These are phyloP conservation scores for Diloba caeruleocephala DNA, from an alignment of 2,888 invertebrate species.

Conservation along the genomic window DNA sequence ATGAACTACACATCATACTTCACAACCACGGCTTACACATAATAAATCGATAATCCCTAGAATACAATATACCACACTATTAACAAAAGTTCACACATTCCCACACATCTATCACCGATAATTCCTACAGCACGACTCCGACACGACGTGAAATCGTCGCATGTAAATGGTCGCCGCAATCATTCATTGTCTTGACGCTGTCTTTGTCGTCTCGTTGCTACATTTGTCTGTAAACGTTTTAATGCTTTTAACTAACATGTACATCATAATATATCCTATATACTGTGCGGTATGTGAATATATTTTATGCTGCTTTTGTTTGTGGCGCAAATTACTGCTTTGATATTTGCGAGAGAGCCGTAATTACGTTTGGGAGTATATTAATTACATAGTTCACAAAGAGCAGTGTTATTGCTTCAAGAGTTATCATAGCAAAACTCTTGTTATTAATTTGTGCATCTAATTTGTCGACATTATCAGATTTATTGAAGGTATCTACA, in stretches of 20 bases:
- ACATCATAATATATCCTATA: constrained; percentile 39
- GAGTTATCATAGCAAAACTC: background rate
- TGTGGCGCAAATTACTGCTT: constrained; percentile 16
- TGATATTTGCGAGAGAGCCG: constrained; percentile 17
- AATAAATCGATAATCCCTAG: constrained; percentile 2
- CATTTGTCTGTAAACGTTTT: constrained; percentile 60
- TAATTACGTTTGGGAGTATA: constrained; percentile 8
- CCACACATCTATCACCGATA: background rate
- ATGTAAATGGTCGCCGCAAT: constrained; percentile 54
- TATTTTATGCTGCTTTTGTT: constrained; percentile 35
- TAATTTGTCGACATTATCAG: no score
- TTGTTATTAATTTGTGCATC: no score
- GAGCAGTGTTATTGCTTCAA: constrained; percentile 2
- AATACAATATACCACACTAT: background rate
- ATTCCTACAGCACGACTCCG: constrained; percentile 26
- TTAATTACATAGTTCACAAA: constrained; percentile 6
- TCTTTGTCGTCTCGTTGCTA: constrained; percentile 69
- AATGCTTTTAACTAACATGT: constrained; percentile 56
- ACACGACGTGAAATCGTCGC: constrained; percentile 45
- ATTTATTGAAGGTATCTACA: no score
- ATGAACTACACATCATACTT: constrained; percentile 2
- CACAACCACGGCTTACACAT: background rate
- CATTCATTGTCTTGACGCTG: constrained; percentile 63
- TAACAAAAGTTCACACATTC: background rate
- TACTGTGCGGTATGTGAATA: constrained; percentile 28